Base-by-base conservation (phyloP, 2,113 vertebrate genomes). In the Aix galericulata region DNA sequence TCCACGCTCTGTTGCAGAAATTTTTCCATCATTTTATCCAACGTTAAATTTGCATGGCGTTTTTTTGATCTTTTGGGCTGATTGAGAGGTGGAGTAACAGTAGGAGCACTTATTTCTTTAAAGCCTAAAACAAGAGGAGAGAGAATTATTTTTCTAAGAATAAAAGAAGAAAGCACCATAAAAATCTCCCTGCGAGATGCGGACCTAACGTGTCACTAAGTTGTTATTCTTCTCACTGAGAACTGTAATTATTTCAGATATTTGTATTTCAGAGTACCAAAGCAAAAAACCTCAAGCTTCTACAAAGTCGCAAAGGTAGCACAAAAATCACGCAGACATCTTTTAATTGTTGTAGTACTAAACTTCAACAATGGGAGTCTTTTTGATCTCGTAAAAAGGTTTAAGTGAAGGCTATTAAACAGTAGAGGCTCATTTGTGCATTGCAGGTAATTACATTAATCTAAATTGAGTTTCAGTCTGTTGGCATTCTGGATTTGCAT, bases 21-120 rank as follows among this genome's bases (percentile, higher is more conserved):
- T 93, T 98, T 98, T 95, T 99, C 98, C 98, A 99, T 98, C 48
- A 99, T 98, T 92, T 98, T 99, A 96, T 99, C 99, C 98, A 99
- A 92, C 2, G 98, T 98, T 94, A 98, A 97, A 94, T 97, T 98
- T 5, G 97, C 88, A 3, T 98, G 98, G 12, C 98, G 97, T 82
- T 98, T 98, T 95, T 98, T 97, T 60, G 97, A 97, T 42, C 98
- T 98, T 94, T 98, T 98, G 9, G 98, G 95, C 29, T 98, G 95
- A 82, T 42, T 97, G 68, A 98, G 88, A 18, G 98, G 96, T 58
- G 98, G 97, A 40, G 96, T 92, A 91, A 94, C 97, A 88, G 96
- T 91, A 63, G 96, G 96, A 82, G 95, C 85, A 95, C 4, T 97
- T 10, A 97, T 96, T 58, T 96, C 97, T 77, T 98, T 98, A 94